Conservation (phyloP, 2,797 vertebrate genomes). For the Pangasius mekongensis region DNA sequence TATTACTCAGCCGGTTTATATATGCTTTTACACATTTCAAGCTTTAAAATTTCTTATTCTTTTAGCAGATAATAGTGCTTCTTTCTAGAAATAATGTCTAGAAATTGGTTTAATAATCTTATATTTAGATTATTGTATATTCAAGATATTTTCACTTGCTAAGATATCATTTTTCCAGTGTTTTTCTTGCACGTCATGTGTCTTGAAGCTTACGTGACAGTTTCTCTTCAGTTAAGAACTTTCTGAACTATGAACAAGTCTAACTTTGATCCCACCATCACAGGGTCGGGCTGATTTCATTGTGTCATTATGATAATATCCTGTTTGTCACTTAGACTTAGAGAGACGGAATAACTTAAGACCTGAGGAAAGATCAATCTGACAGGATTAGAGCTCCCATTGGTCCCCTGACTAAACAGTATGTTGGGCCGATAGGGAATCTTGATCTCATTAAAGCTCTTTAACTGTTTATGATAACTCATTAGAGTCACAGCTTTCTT, state of each 20-base stretch:
- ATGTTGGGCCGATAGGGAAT: conserved; percentile 49
- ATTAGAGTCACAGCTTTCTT: conserved; percentile 44
- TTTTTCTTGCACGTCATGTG: neutral
- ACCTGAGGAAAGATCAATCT: conserved; percentile 78
- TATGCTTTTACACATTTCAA: neutral
- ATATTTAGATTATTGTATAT: neutral
- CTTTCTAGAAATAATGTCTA: neutral
- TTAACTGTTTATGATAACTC: conserved; percentile 59
- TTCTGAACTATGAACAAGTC: conserved; percentile 40
- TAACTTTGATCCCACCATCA: conserved; percentile 54
- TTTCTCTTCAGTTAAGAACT: conserved; percentile 16
- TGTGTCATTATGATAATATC: conserved; percentile 84
- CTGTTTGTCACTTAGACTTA: conserved; percentile 85
- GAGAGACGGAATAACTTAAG: conserved; percentile 84
- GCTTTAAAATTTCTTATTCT: neutral
- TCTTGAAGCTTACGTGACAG: neutral
- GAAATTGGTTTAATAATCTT: neutral
- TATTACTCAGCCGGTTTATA: neutral
- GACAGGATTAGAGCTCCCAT: conserved; percentile 57
- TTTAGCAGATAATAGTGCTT: neutral
- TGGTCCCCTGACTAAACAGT: conserved; percentile 44
- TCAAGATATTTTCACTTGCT: neutral
- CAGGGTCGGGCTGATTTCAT: conserved; percentile 51
- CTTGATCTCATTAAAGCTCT: conserved; percentile 55
- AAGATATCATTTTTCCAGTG: neutral